Evolutionary conservation across 37 sponge, comb jelly and placozoan genomes (phyloP).

Genomic region (Haliclona indistincta): DNA sequence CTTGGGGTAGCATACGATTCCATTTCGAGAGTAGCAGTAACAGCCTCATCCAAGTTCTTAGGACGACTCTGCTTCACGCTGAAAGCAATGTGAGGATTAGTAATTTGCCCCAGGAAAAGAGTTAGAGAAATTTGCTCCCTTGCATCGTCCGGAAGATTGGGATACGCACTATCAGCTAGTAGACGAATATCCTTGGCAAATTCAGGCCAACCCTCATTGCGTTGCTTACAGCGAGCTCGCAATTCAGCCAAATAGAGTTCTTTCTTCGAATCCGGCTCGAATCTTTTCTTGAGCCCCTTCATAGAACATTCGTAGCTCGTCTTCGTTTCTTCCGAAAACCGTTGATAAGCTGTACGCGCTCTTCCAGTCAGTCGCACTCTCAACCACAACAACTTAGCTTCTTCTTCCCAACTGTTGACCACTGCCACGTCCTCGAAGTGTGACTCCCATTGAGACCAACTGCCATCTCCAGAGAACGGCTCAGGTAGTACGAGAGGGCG

Average conservation of each 20-base stretch:
- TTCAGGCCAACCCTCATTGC: constrained; percentile 40
- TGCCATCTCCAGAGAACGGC: constrained; percentile 40
- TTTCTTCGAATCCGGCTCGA: constrained; percentile 30
- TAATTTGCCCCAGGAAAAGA: neutral
- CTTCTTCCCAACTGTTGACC: constrained; percentile 44
- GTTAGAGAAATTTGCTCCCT: constrained; percentile 3
- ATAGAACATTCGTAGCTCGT: neutral
- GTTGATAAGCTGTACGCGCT: constrained; percentile 24
- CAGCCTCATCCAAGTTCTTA: neutral
- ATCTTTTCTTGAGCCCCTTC: constrained; percentile 28
- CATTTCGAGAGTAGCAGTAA: neutral
- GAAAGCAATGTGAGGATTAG: neutral
- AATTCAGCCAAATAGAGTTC: constrained; percentile 43
- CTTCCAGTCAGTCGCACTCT: constrained; percentile 29
- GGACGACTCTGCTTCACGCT: neutral
- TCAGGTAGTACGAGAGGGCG: constrained; percentile 30
- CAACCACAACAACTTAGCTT: constrained; percentile 27
- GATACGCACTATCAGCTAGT: constrained; percentile 42
- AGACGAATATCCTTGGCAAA: constrained; percentile 22
- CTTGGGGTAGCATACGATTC: neutral
- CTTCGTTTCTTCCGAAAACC: neutral
- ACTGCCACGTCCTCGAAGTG: constrained; percentile 38
- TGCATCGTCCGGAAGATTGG: constrained; percentile 15
- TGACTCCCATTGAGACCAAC: constrained; percentile 25
- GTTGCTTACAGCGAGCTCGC: constrained; percentile 18